These are phyloP conservation scores for Eubasilissa splendida DNA, from an alignment of 2,888 invertebrate genomes.

Conservation along the genomic window DNA sequence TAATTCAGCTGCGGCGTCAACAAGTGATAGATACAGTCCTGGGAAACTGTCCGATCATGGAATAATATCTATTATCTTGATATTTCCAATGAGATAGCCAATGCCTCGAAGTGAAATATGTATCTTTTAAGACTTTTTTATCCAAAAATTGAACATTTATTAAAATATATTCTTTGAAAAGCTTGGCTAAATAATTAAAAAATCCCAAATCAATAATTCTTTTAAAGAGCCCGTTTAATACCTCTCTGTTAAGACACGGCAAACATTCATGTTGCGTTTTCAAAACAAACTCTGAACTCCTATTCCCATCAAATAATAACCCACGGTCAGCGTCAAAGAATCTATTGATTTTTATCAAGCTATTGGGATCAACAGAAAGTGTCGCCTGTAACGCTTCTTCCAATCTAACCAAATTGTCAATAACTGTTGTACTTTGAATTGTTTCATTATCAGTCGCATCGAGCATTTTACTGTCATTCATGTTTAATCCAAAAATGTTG, in stretches of 20 bases:
- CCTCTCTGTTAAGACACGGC: slow-evolving; percentile 1
- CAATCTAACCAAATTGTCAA: not conserved
- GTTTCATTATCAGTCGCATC: not conserved
- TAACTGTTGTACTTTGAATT: not conserved
- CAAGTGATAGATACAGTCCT: slow-evolving; percentile 24
- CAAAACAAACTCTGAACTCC: not conserved
- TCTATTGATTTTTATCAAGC: not conserved
- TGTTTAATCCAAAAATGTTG: not conserved
- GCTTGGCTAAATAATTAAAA: slow-evolving; percentile 1
- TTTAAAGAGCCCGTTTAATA: not conserved
- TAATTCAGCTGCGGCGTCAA: not conserved
- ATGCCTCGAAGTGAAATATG: slow-evolving; percentile 13
- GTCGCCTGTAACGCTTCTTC: slow-evolving; percentile 5
- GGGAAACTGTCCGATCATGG: slow-evolving; percentile 37
- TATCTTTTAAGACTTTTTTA: not conserved
- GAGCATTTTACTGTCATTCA: not conserved
- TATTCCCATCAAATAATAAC: not conserved
- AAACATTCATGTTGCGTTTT: not conserved
- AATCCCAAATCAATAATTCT: slow-evolving; percentile 3
- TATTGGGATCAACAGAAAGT: not conserved
- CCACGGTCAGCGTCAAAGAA: not conserved
- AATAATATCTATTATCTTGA: slow-evolving; percentile 23
- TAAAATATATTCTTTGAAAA: slow-evolving; percentile 24
- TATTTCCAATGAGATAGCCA: slow-evolving; percentile 27
- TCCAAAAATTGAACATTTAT: slow-evolving; percentile 7